These are phyloP conservation scores for Drosophila bocqueti DNA, from an alignment of 1,140 invertebrate genomes.

Conservation along the genomic window DNA sequence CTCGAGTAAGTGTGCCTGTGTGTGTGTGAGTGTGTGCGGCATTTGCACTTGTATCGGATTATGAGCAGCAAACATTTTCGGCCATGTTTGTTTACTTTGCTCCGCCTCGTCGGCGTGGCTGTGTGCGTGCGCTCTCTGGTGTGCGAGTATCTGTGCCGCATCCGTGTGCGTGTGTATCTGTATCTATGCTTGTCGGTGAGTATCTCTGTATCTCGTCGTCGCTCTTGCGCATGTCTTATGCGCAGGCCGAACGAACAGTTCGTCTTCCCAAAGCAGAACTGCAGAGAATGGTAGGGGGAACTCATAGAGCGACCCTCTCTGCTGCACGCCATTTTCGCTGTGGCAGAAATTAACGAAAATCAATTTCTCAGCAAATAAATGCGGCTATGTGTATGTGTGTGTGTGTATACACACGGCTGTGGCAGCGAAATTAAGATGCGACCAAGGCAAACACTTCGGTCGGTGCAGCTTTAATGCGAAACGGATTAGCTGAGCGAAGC, in stretches of 20 bases:
- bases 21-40: conserved; percentile 40
- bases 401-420: conserved; percentile 12
- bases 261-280: not conserved
- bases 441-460: conserved; percentile 33
- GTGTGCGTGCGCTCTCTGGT: conserved; percentile 42
- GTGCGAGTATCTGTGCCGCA: conserved; percentile 37
- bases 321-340: conserved; percentile 69
- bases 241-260: conserved; percentile 58
- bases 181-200: conserved; percentile 31
- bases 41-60: conserved; percentile 83
- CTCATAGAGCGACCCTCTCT: conserved; percentile 39
- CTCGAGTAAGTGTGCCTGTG: not conserved
- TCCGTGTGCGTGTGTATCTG: conserved; percentile 34
- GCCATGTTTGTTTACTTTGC: conserved; percentile 85
- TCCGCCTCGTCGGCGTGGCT: conserved; percentile 75
- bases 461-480: conserved; percentile 44
- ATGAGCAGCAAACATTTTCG: conserved; percentile 84
- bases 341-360: conserved; percentile 66
- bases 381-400: not conserved
- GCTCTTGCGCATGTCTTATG: conserved; percentile 80
- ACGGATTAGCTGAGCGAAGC: conserved; percentile 28
- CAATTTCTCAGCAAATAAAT: conserved; percentile 59
- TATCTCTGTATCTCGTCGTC: conserved; percentile 71
- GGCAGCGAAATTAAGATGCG: conserved; percentile 47
- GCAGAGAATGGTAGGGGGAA: not conserved